Base-by-base conservation (phyloP, 2,888 invertebrate species). In the Heliconius hortense region DNA sequence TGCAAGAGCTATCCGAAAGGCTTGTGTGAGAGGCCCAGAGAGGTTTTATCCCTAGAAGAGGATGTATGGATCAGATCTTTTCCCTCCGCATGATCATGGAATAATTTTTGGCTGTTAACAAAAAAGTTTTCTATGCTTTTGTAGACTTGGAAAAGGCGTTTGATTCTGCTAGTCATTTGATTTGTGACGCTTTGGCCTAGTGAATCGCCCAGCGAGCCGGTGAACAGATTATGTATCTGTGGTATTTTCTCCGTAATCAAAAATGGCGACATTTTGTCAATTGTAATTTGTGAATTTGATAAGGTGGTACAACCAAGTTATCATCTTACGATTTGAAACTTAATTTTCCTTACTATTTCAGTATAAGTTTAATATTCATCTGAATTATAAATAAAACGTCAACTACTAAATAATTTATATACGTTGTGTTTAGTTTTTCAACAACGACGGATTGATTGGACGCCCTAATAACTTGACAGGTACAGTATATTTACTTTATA, bases 381-480 rank as follows among this genome's bases (percentile, higher is more conserved):
- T 5, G 11, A 56, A 69, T 56, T 53, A 28, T 24, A 28, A 48
- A 53, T 28, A 21, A 21, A 68, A 28, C 28, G 31, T 53, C n/a
- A 28, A n/a, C 21, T 18, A 48, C 21, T 15, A 48, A 53, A 15
- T 56, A 2, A 56, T 69, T 26, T 48, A 10, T 24, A 43, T 43
- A n/a, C 4, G n/a, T 35, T 64, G 21, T 28, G 53, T 31, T 56
- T n/a, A 31, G n/a, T 31, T 56, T 53, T 69, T 15, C 28, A 15
- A 56, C 56, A 35, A 24, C 56, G 56, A 69, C 31, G 13, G 15
- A 69, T 31, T 69, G 35, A 56, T 15, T 56, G n/a, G 35, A 69
- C 69, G 8, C 35, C 31, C 31, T 11, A 15, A 24, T 35, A 56
- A n/a, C 13, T 69, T 31, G 56, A 69, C 69, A 69, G 69, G 69